Evolutionary conservation across 1,140 invertebrate species (phyloP), one percentile per base, ranked within the genome.

Genomic region (Sitobion miscanthi): DNA sequence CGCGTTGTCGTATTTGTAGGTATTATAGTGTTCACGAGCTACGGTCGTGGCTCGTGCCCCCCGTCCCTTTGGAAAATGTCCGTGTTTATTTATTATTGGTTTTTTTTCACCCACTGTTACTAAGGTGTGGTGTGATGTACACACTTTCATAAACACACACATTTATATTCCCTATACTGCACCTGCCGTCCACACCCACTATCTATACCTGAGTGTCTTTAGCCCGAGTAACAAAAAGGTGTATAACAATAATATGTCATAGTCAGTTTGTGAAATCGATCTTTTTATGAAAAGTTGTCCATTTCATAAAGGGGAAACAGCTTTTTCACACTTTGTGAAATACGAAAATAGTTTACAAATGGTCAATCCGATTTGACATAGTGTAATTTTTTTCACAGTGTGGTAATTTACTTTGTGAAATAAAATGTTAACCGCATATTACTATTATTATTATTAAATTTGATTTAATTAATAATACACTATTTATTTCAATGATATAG

Each of bases 41-140:
- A 38, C 23, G 49, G 21, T 35, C 38, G 88, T 90, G 42, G 57
- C 89, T 90, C 89, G 89, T 90, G 89, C 89, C 89, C 89, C 57
- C 54, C 54, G 35, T 30, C 89, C 57, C 25, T 90, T 90, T 30
- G 17, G 42, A 90, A 90, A 90, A 90, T 62, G 20, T 14, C 38
- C 38, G 9, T 30, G 57, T 69, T 90, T 69, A 45, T 90, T 90
- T 90, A 90, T 90, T 90, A 90, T 90, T 20, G 54, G 54, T 57
- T 62, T 90, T 90, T 62, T 90, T 90, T 69, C 35, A 45, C 25
- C 6, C 14, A 30, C 57, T 45, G 25, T 90, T 57, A 90, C 20
- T 38, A 89, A 20, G 87, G 47, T 49, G 30, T n/a, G 30, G 42
- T 87, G 45, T 47, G 20, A 3, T 38, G 42, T 54, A 57, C 88